These are phyloP conservation scores for Myodes glareolus DNA, from an alignment of 2,113 vertebrate species.

Conservation along the genomic window DNA sequence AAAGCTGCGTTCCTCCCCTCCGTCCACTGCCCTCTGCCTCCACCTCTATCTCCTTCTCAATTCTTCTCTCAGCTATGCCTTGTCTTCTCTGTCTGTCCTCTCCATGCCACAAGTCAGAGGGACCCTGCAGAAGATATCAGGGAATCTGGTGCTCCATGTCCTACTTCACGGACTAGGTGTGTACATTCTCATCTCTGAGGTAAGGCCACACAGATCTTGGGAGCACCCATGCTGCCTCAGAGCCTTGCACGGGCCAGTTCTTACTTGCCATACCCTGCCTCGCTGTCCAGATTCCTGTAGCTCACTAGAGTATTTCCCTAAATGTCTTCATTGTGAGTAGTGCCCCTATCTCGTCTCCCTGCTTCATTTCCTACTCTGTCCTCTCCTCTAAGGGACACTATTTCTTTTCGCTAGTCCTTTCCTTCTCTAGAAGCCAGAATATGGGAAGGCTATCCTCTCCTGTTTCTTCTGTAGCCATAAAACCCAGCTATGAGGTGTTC, in stretches of 20 bases:
- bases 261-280: not conserved
- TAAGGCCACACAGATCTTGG: not conserved
- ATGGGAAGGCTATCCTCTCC: not conserved
- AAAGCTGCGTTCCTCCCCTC: not conserved
- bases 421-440: not conserved
- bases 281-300: not conserved
- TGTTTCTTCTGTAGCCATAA: not conserved
- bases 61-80: not conserved
- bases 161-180: too few relatives aligned
- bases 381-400: not conserved
- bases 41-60: too few relatives aligned
- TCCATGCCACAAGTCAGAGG: not conserved
- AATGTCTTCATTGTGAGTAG: not conserved
- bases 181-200: not conserved
- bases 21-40: not conserved
- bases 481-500: not conserved
- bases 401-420: not conserved
- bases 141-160: not conserved
- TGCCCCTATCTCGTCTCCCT: not conserved
- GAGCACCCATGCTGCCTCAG: not conserved
- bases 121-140: not conserved
- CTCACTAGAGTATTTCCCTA: not conserved
- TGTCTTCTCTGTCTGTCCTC: not conserved
- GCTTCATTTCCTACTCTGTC: not conserved
- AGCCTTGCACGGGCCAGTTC: not conserved